phyloP scores from a whole-genome alignment of 1,140 invertebrate species.

The Eufriesea mexicana region DNA sequence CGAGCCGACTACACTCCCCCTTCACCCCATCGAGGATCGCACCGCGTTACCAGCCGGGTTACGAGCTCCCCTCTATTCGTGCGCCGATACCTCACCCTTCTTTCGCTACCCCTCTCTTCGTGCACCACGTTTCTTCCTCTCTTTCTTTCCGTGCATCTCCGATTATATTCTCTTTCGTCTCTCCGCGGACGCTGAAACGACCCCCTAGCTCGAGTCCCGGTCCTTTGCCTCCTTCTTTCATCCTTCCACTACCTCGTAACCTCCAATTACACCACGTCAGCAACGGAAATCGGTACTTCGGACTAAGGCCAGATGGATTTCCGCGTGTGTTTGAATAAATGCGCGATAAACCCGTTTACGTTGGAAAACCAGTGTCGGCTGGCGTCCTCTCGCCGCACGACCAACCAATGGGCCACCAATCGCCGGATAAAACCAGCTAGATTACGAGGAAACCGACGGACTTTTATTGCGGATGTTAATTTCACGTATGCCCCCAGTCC shows the following conservation, averaged over 20 bases:
- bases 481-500: neutral
- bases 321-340: conserved; percentile 12
- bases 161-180: conserved; percentile 19
- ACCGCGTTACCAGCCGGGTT: conserved; percentile 61
- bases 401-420: neutral
- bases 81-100: conserved; percentile 45
- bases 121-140: conserved; percentile 11
- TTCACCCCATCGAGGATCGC: conserved; percentile 37
- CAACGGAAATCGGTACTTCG: conserved; percentile 35
- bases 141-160: conserved; percentile 27
- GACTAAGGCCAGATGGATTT: conserved; percentile 34
- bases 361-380: conserved; percentile 17
- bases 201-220: conserved; percentile 8
- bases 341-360: conserved; percentile 24
- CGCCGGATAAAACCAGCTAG: neutral
- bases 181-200: conserved; percentile 21
- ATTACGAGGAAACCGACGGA: neutral
- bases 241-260: conserved; percentile 25
- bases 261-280: conserved; percentile 25
- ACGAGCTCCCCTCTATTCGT: conserved; percentile 51
- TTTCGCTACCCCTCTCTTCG: conserved; percentile 17
- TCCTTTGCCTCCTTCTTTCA: neutral
- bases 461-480: conserved; percentile 29
- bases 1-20: conserved; percentile 33
- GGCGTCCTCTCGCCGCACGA: neutral